These are phyloP conservation scores for Decapterus maruadsi DNA, from an alignment of 2,797 vertebrate genomes.

Conservation along the genomic window DNA sequence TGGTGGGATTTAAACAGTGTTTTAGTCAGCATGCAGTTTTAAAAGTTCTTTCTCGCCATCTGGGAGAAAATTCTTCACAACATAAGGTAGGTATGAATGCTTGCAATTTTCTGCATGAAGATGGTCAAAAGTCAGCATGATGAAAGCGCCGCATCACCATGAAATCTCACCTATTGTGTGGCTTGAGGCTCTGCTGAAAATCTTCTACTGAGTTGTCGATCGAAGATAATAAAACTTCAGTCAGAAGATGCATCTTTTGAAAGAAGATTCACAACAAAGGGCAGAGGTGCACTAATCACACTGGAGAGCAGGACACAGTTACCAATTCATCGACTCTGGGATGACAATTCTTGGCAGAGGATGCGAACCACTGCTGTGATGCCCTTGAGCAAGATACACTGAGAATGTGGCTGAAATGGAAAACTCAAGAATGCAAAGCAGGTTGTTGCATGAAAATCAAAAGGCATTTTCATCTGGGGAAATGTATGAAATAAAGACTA, in stretches of 20 bases:
- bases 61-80: slow-evolving; percentile 9
- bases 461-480: background rate
- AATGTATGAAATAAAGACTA: slow-evolving; percentile 25
- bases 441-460: background rate
- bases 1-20: background rate
- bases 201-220: background rate
- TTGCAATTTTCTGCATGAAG: slow-evolving; percentile 30
- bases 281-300: slow-evolving; percentile 6
- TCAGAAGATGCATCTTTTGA: background rate
- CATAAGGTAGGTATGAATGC: background rate
- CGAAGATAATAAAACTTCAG: slow-evolving; percentile 3
- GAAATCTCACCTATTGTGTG: background rate
- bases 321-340: slow-evolving; percentile 22
- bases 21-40: slow-evolving; percentile 7
- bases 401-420: background rate
- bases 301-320: slow-evolving; percentile 36
- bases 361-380: slow-evolving; percentile 24
- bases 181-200: background rate
- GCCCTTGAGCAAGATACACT: slow-evolving; percentile 40
- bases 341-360: slow-evolving; percentile 30
- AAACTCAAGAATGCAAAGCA: slow-evolving; percentile 4
- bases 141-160: background rate
- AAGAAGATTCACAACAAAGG: slow-evolving; percentile 11
- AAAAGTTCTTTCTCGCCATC: slow-evolving; percentile 14
- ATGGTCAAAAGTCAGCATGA: slow-evolving; percentile 11